A percentile compares a stretch with the other conserved stretches of the same genome.
These are phyloP conservation scores for Reticulitermes speratus DNA, from an alignment of 1,140 invertebrate genomes.

Conservation along the genomic window DNA sequence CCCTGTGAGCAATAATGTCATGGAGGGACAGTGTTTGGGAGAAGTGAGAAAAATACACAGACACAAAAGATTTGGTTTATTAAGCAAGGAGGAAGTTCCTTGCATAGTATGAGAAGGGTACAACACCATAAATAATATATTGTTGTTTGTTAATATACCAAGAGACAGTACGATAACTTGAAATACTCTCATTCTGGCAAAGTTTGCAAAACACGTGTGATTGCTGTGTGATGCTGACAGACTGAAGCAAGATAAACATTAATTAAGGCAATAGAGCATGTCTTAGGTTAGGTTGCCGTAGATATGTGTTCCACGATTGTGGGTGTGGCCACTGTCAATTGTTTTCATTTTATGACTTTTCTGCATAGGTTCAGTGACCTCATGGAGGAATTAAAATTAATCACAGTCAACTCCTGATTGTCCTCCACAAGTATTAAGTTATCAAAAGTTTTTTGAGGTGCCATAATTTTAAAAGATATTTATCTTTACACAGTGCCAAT, in stretches of 20 bases:
- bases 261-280: constrained; percentile 7
- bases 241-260: not conserved
- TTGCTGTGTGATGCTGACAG: not conserved
- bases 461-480: too few species aligned
- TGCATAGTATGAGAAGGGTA: not conserved
- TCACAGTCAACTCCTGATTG: not conserved
- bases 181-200: constrained; percentile 5
- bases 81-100: not conserved
- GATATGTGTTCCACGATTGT: not conserved
- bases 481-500: too few species aligned
- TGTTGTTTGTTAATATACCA: not conserved
- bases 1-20: too few species aligned
- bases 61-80: not conserved
- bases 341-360: not conserved
- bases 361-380: not conserved
- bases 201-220: not conserved
- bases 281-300: constrained; percentile 11
- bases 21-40: too few species aligned
- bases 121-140: constrained; percentile 8
- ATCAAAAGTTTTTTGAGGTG: too few species aligned
- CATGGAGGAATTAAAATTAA: not conserved
- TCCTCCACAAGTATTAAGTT: not conserved
- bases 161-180: not conserved
- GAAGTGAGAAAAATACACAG: too few species aligned
- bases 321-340: not conserved